phyloP scores from a whole-genome alignment of 2,113 vertebrate species.

The Burhinus bistriatus region DNA sequence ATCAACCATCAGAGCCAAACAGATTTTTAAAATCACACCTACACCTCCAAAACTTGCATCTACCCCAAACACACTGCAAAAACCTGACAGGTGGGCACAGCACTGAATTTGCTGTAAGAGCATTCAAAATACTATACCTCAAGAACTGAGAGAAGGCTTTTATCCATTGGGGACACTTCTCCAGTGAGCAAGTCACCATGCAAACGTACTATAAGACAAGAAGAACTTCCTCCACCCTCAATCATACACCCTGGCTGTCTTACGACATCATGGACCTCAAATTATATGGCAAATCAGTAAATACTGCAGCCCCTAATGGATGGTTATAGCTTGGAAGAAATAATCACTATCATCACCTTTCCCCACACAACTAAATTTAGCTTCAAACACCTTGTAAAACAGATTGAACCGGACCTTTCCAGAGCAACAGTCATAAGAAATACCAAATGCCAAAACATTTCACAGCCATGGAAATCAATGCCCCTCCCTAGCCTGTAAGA shows the following conservation, averaged over 20 bases:
- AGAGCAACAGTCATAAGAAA: neutral
- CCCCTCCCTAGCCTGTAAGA: neutral
- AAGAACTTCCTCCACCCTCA: neutral
- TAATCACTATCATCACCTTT: conserved; percentile 29
- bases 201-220: neutral
- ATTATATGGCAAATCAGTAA: conserved; percentile 25
- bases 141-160: neutral
- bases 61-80: neutral
- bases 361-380: neutral
- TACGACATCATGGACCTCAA: neutral
- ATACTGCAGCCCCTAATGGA: conserved; percentile 8
- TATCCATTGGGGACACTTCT: neutral
- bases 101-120: neutral
- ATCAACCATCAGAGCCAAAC: neutral
- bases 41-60: neutral
- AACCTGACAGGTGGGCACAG: fast-evolving
- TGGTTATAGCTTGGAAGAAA: neutral
- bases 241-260: neutral
- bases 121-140: neutral
- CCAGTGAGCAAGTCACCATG: neutral
- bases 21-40: neutral
- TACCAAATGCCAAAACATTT: neutral
- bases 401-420: neutral
- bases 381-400: neutral
- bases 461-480: neutral